phyloP scores from a whole-genome alignment of 2,888 invertebrate species.

The Cotesia congregata region DNA sequence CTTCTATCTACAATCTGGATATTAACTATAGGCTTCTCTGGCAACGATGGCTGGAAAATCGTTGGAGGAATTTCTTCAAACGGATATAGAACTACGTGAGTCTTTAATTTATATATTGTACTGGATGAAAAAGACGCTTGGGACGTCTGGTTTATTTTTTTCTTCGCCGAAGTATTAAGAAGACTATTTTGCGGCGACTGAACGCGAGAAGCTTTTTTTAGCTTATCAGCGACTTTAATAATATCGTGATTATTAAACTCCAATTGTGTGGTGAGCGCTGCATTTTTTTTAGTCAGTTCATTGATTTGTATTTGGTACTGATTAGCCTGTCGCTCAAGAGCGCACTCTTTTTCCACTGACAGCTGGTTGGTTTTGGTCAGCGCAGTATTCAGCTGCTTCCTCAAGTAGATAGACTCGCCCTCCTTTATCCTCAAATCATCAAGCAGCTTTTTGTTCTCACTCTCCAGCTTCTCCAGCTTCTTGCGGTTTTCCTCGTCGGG shows the following conservation, averaged over 20 bases:
- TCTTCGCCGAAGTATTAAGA: conserved; percentile 26
- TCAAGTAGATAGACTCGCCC: conserved; percentile 60
- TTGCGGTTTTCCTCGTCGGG: conserved; percentile 44
- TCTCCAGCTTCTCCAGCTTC: conserved; percentile 55
- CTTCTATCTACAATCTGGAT: conserved; percentile 63
- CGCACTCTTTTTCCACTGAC: conserved; percentile 54
- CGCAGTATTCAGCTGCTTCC: conserved; percentile 58
- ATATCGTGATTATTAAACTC: conserved; percentile 60
- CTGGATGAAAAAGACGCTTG: conserved; percentile 42
- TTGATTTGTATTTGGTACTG: conserved; percentile 55
- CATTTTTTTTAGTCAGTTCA: conserved; percentile 58
- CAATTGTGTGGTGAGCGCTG: conserved; percentile 59
- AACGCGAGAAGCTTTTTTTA: conserved; percentile 46
- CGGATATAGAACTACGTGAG: conserved; percentile 48
- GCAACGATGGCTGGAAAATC: conserved; percentile 57
- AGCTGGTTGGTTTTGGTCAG: conserved; percentile 58
- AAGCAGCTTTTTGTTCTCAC: conserved; percentile 59
- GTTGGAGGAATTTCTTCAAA: conserved; percentile 58
- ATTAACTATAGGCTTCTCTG: conserved; percentile 63
- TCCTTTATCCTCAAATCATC: conserved; percentile 61
- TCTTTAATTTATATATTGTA: conserved; percentile 40
- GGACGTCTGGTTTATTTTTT: conserved; percentile 52
- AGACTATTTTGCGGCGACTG: conserved; percentile 43
- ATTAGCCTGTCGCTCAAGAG: conserved; percentile 59
- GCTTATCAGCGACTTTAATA: conserved; percentile 56